phyloP scores from a whole-genome alignment of 92 coral and sea anemone genomes.

The Ricordea florida region DNA sequence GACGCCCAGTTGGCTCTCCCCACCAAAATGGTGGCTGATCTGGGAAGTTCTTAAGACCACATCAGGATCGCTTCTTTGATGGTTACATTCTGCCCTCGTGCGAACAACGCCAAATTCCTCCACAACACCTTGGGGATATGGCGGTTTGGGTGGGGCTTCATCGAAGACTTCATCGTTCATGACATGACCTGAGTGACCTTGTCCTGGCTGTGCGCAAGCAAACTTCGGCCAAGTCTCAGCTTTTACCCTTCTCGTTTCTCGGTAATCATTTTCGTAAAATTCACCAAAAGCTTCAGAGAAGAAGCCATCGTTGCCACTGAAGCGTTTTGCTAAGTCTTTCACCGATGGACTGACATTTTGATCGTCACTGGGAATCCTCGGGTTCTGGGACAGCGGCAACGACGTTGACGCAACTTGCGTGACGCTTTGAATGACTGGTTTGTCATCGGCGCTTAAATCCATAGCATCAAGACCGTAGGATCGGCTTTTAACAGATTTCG shows the following conservation, averaged over 20 bases:
- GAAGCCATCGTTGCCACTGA: constrained; percentile 48
- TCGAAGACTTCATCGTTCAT: constrained; percentile 7
- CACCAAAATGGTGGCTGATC: neutral
- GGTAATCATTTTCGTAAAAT: constrained; percentile 13
- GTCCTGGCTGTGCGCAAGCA: constrained; percentile 44
- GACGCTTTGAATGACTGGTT: no score
- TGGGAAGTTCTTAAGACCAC: neutral
- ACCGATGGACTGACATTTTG: constrained; percentile 53
- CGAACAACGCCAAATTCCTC: constrained; percentile 25
- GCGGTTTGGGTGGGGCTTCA: constrained; percentile 36
- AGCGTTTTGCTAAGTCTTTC: constrained; percentile 75
- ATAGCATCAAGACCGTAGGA: neutral
- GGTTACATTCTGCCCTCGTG: neutral
- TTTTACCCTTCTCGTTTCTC: constrained; percentile 67
- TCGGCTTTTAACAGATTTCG: constrained; percentile 7
- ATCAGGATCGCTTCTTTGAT: constrained; percentile 3
- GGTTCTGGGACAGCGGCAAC: no score
- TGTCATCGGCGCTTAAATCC: constrained; percentile 2
- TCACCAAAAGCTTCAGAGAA: constrained; percentile 13
- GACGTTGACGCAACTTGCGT: no score
- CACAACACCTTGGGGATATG: constrained; percentile 26
- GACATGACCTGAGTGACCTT: neutral
- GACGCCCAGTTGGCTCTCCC: neutral
- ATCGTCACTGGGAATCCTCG: no score
- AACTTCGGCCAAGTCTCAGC: constrained; percentile 77